Conservation (phyloP, 2,888 invertebrate species). For the Apodemia zela region DNA sequence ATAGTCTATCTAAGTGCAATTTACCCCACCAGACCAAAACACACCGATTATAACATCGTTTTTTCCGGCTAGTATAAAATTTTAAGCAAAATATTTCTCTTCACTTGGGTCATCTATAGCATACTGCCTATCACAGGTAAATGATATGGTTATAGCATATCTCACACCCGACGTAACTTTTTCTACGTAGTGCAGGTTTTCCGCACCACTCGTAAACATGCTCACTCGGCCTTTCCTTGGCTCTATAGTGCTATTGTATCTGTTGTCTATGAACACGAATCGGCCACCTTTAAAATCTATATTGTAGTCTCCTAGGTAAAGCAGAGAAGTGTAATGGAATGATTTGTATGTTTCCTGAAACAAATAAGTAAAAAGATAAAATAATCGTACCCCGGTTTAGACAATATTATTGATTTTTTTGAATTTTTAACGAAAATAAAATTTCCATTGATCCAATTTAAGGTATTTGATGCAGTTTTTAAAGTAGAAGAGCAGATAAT, state of each 20-base stretch:
- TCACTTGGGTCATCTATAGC: slow-evolving; percentile 81
- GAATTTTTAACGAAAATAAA: no score
- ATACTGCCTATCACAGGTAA: slow-evolving; percentile 87
- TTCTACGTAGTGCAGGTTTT: slow-evolving; percentile 92
- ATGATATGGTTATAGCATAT: slow-evolving; percentile 92
- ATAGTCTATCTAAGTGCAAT: no score
- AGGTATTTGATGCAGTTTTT: no score
- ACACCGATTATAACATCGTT: no score
- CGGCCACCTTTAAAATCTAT: slow-evolving; percentile 91
- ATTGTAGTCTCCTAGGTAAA: slow-evolving; percentile 88
- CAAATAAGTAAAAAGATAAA: slow-evolving; percentile 22
- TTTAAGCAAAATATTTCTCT: slow-evolving; percentile 41
- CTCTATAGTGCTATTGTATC: slow-evolving; percentile 84
- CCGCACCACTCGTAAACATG: slow-evolving; percentile 92
- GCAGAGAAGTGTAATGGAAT: slow-evolving; percentile 91
- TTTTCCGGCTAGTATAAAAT: no score
- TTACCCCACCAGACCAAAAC: no score
- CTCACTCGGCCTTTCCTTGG: slow-evolving; percentile 89
- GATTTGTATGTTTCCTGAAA: slow-evolving; percentile 90
- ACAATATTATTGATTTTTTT: no score
- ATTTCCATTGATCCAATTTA: no score
- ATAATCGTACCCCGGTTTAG: no score
- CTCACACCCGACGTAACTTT: slow-evolving; percentile 86
- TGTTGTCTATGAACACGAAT: slow-evolving; percentile 88
- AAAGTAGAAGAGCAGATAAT: no score